Conservation (phyloP, 1,140 invertebrate genomes). For the Eubasilissa regina region DNA sequence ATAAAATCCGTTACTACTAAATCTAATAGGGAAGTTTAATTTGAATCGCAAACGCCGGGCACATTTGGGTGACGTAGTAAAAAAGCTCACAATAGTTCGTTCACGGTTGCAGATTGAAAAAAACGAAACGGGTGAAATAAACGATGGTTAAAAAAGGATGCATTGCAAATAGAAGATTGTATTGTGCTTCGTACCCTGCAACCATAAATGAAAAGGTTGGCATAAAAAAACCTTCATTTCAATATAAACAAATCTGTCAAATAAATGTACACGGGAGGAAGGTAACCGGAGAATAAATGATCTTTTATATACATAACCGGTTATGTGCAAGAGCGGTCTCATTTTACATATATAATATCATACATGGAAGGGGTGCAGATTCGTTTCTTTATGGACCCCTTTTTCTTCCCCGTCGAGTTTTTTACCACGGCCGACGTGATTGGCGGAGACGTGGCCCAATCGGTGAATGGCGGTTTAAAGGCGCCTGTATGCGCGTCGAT, state of each 20-base stretch:
- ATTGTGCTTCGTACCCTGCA: slow-evolving; percentile 48
- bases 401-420: slow-evolving; percentile 53
- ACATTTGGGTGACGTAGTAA: slow-evolving; percentile 43
- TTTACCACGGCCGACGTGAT: slow-evolving; percentile 49
- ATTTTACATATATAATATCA: slow-evolving; percentile 53
- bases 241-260: slow-evolving; percentile 53
- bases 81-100: slow-evolving; percentile 44
- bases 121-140: slow-evolving; percentile 46
- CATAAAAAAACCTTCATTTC: slow-evolving; percentile 42
- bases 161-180: slow-evolving; percentile 50
- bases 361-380: slow-evolving; percentile 48
- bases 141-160: slow-evolving; percentile 52
- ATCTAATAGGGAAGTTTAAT: slow-evolving; percentile 43
- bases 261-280: slow-evolving; percentile 36
- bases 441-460: slow-evolving; percentile 57
- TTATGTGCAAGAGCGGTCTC: slow-evolving; percentile 18
- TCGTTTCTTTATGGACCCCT: slow-evolving; percentile 58
- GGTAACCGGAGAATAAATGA: slow-evolving; percentile 47
- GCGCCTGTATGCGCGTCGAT: slow-evolving; percentile 58
- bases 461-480: slow-evolving; percentile 48
- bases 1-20: slow-evolving; percentile 56
- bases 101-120: slow-evolving; percentile 42
- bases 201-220: slow-evolving; percentile 32
- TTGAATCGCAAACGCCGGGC: slow-evolving; percentile 57
- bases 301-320: slow-evolving; percentile 36